Base-by-base conservation (phyloP, 2,888 invertebrate species). In the Achlya flavicornis region DNA sequence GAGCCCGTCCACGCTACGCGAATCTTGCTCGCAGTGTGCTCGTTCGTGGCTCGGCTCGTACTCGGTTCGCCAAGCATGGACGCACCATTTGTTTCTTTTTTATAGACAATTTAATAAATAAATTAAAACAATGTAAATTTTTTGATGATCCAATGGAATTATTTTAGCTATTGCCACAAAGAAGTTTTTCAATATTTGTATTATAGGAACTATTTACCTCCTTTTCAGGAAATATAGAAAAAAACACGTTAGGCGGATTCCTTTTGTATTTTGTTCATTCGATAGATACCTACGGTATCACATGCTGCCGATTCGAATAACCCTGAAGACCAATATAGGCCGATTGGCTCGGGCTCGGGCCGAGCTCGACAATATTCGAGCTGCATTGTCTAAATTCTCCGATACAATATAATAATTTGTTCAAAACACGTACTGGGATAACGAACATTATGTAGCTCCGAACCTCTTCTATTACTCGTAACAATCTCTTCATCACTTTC, bases 401-500 rank as follows among this genome's bases (percentile, higher is more conserved):
- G 68, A 80, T 75, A 81, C 80, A 80, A 81, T 80, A 75, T 68
- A 83, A 78, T 76, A 84, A 82, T 83, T 83, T 78, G 86, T 83
- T 87, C 83, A 77, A 81, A 84, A 84, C 87, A 87, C 86, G 88
- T 87, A 79, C 81, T 64, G 68, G 80, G 81, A 84, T 87, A 86
- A 88, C 86, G 86, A 87, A 87, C 81, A 86, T 87, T 84, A 87
- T 41, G 7, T 81, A 82, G 81, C 72, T 76, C 73, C 70, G 77
- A 77, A 82, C 76, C 79, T 83, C 80, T 77, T 78, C 77, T 77
- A 77, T 80, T 77, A 73, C 75, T 73, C 69, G 78, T 79, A 83
- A 87, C 85, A 86, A 86, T 84, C 77, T 82, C 83, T 83, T 81
- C 85, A 84, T 87, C 85, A 79, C 80, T 87, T 87, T 75, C 78